Evolutionary conservation across 2,888 invertebrate species (phyloP).

Genomic region (Catocala sponsa): DNA sequence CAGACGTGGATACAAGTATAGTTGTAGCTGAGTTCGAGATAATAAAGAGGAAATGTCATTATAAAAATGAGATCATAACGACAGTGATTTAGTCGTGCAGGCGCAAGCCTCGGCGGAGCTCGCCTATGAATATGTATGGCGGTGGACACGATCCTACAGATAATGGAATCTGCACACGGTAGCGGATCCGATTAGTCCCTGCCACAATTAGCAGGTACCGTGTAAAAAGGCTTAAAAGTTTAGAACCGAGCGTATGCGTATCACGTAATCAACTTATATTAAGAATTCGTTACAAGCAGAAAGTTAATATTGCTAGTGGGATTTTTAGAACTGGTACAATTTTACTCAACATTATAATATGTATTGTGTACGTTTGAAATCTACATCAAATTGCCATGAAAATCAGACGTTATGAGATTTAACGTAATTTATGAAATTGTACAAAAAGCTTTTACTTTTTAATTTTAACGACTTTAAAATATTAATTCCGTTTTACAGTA

Average conservation of each 20-base stretch:
- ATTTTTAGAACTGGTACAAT: too few species aligned
- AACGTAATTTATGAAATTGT: too few species aligned
- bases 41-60: slow-evolving; percentile 22
- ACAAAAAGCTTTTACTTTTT: too few species aligned
- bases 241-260: slow-evolving; percentile 16
- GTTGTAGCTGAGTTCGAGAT: slow-evolving; percentile 10
- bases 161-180: slow-evolving; percentile 84
- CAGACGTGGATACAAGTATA: slow-evolving; percentile 56
- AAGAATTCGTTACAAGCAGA: too few species aligned
- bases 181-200: slow-evolving; percentile 78
- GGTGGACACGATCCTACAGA: slow-evolving; percentile 77
- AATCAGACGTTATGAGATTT: too few species aligned
- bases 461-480: too few species aligned
- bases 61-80: slow-evolving; percentile 59
- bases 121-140: slow-evolving; percentile 83
- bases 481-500: too few species aligned
- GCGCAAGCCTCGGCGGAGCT: slow-evolving; percentile 63
- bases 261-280: neutral
- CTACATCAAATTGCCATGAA: too few species aligned
- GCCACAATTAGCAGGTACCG: slow-evolving; percentile 72
- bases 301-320: too few species aligned
- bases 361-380: too few species aligned
- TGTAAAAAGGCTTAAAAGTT: slow-evolving; percentile 53
- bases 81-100: slow-evolving; percentile 65
- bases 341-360: too few species aligned